Base-by-base conservation (phyloP, 2,113 vertebrate genomes). In the Tyto alba region DNA sequence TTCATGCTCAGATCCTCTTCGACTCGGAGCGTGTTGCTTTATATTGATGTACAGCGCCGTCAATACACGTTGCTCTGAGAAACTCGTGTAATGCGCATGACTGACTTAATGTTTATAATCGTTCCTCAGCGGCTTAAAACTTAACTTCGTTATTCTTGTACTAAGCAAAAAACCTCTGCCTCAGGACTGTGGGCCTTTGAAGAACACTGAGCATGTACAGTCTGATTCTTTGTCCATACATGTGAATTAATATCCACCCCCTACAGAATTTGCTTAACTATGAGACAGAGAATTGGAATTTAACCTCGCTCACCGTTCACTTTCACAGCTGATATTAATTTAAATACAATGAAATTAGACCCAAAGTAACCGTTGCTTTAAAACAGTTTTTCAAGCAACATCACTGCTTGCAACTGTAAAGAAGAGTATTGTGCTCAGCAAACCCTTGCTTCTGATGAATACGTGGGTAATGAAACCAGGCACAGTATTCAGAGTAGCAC, bases 61-160 rank as follows among this genome's bases (percentile, higher is more conserved):
- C 6, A 0, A 3, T 10, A 4, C 21, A 0, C 10, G 0, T 9
- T 30, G 30, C 48, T 40, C 9, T 18, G 59, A n/a, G 76, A 41
- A 63, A 8, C 2, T 16, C 1, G 30, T 2, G 40, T 9, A 4
- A 0, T 2, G 43, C 57, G 2, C 6, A 0, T 7, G 1, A 0
- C 16, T 11, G 64, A 3, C 21, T 5, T 1, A 7, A 2, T 34
- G 47, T 14, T 36, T 43, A 0, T 9, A 14, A 6, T 27, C 1
- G 2, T 5, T 45, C 41, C 10, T 47, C 25, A 1, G 53, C 23
- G 22, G 25, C 34, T 57, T 47, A 10, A 22, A 32, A 16, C 56
- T 34, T 57, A 15, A 2, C 32, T 29, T 48, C 13, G 6, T 38
- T 56, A 2, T 4, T 47, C 43, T 22, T 23, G 4, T 30, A n/a